A percentile compares a stretch with the other conserved stretches of the same genome.
Conservation (phyloP, 2,797 vertebrate genomes). For the Microhierax caerulescens region DNA sequence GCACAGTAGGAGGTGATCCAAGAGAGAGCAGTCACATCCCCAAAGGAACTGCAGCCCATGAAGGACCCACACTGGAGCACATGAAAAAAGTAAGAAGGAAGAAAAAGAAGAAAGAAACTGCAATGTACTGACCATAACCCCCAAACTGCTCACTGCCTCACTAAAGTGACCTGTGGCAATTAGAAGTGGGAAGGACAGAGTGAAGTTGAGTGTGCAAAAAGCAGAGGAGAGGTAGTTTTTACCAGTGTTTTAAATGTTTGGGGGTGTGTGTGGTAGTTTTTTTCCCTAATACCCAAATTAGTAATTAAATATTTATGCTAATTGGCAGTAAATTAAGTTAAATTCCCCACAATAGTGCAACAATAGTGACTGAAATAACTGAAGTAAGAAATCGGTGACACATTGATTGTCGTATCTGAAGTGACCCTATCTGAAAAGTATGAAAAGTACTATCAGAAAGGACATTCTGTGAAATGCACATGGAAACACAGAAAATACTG, state of each 20-base stretch:
- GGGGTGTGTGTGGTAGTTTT: rapidly evolving
- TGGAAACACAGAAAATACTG: neutral
- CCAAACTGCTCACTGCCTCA: neutral
- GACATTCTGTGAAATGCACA: neutral
- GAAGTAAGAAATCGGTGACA: neutral
- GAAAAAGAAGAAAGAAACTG: neutral
- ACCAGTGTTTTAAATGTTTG: neutral
- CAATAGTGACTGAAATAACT: neutral
- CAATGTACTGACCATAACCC: no score
- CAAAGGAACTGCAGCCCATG: neutral
- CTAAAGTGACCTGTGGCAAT: neutral
- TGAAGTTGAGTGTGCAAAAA: neutral
- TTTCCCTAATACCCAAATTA: neutral
- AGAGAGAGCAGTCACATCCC: no score
- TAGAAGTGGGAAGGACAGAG: neutral
- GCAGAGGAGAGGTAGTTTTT: neutral
- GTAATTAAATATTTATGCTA: neutral
- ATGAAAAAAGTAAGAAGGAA: neutral
- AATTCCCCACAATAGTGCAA: neutral
- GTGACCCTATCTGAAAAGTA: neutral
- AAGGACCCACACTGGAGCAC: rapidly evolving
- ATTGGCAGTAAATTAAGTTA: neutral
- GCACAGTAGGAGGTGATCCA: no score
- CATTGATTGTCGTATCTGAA: neutral
- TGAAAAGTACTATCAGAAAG: neutral